phyloP scores from a whole-genome alignment of 2,888 invertebrate genomes.

The Pteria penguin region DNA sequence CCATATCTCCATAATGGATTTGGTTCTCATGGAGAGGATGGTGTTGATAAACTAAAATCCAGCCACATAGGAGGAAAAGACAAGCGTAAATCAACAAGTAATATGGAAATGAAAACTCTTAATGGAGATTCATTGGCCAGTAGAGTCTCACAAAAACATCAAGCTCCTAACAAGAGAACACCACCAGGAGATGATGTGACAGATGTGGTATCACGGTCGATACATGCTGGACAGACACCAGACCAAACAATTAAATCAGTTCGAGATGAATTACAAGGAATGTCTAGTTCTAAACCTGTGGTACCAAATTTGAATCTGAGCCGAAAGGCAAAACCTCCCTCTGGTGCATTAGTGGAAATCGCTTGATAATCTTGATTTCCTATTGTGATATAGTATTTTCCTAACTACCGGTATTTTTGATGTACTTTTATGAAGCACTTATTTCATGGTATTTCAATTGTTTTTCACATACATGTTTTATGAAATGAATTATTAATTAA shows the following conservation, averaged over 20 bases:
- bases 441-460: too few relatives aligned
- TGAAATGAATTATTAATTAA: too few relatives aligned
- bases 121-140: slow-evolving; percentile 22
- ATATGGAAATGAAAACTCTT: slow-evolving; percentile 33
- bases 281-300: neutral
- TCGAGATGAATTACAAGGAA: slow-evolving; percentile 41
- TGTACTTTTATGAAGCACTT: too few relatives aligned
- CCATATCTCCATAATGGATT: slow-evolving; percentile 22
- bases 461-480: too few relatives aligned
- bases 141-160: slow-evolving; percentile 29
- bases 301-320: slow-evolving; percentile 10
- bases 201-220: slow-evolving; percentile 39
- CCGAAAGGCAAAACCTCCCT: neutral
- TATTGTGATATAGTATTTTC: too few relatives aligned
- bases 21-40: slow-evolving; percentile 17
- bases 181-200: slow-evolving; percentile 41
- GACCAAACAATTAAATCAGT: slow-evolving; percentile 41
- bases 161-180: slow-evolving; percentile 22
- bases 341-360: slow-evolving; percentile 27
- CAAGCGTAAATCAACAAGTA: slow-evolving; percentile 5
- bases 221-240: slow-evolving; percentile 35
- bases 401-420: too few relatives aligned
- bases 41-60: slow-evolving; percentile 26
- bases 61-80: slow-evolving; percentile 15
- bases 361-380: slow-evolving; percentile 15